Percentiles rank a stretch among this genome's conserved stretches.
Conservation (phyloP, 2,113 vertebrate genomes). For the Alethe diademata region DNA sequence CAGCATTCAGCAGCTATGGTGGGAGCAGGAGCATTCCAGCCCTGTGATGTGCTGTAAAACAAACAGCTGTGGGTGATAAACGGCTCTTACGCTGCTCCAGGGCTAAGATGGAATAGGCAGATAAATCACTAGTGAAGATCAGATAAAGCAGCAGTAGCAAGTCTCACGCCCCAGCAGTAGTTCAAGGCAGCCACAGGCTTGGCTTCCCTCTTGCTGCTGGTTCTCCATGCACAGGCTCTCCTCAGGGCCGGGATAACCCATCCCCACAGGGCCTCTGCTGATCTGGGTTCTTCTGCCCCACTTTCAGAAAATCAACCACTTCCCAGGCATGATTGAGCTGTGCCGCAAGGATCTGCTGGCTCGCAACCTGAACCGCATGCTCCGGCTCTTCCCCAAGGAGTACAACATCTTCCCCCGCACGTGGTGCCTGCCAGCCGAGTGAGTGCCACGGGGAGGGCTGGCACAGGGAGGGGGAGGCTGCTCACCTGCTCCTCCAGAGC, state of each 20-base stretch:
- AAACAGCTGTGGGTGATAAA: not conserved
- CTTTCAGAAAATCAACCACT: constrained; percentile 82
- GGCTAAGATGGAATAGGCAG: not conserved
- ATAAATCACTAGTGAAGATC: not conserved
- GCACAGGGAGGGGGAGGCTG: not conserved
- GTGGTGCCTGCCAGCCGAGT: constrained; percentile 81
- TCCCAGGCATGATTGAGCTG: constrained; percentile 81
- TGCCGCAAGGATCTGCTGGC: constrained; percentile 80
- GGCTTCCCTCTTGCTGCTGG: not conserved
- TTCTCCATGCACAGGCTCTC: accelerated
- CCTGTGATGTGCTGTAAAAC: not conserved
- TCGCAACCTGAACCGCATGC: constrained; percentile 78
- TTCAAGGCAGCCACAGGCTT: not conserved
- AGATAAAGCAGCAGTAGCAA: not conserved
- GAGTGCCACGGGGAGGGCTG: not conserved
- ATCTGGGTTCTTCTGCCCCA: not conserved
- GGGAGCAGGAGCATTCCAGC: not conserved
- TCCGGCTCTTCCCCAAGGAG: constrained; percentile 75
- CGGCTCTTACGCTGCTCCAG: not conserved
- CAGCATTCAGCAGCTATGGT: not conserved
- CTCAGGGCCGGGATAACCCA: accelerated
- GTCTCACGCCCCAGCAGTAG: not conserved
- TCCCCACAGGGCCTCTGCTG: accelerated
- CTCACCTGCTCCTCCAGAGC: not conserved
- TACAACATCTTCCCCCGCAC: constrained; percentile 78